Percentiles rank a stretch among this genome's conserved stretches.
phyloP scores from a whole-genome alignment of 2,797 vertebrate genomes.

The Chaenodraco wilsoni region DNA sequence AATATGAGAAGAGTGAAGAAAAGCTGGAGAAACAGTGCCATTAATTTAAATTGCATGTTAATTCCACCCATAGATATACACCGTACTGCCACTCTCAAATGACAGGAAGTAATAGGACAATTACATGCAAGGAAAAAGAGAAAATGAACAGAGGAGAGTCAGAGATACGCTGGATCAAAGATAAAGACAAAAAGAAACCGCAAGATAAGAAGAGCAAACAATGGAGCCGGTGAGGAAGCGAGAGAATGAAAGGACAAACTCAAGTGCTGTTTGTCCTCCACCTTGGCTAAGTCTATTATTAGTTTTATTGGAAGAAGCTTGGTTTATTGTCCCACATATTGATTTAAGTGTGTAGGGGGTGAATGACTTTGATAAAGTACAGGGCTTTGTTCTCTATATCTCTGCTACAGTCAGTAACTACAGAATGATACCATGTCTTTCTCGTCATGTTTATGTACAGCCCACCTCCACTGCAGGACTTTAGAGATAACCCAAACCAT shows the following conservation, averaged over 20 bases:
- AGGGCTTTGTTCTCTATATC: neutral
- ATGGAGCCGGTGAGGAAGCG: neutral
- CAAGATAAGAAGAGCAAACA: neutral
- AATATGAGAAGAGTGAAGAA: neutral
- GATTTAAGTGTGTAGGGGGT: slow-evolving; percentile 17
- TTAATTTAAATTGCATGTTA: neutral
- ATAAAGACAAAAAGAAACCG: neutral
- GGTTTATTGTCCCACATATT: slow-evolving; percentile 23
- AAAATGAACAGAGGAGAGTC: neutral
- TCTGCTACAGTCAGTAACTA: slow-evolving; percentile 1
- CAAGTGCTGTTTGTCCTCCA: neutral
- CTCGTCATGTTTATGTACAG: slow-evolving; percentile 18
- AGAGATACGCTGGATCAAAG: neutral
- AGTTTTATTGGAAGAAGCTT: slow-evolving; percentile 8
- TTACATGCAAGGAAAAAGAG: neutral
- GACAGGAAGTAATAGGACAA: slow-evolving; percentile 4
- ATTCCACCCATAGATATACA: neutral
- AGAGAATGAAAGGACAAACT: slow-evolving; percentile 4
- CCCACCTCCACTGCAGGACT: neutral
- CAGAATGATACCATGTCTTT: slow-evolving; percentile 6
- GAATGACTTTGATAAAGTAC: slow-evolving; percentile 4
- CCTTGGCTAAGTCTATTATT: slow-evolving; percentile 11
- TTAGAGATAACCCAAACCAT: neutral
- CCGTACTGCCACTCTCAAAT: neutral
- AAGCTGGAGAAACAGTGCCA: neutral